These are phyloP conservation scores for Polypedilum pembai DNA, from an alignment of 1,140 invertebrate genomes.

Conservation along the genomic window DNA sequence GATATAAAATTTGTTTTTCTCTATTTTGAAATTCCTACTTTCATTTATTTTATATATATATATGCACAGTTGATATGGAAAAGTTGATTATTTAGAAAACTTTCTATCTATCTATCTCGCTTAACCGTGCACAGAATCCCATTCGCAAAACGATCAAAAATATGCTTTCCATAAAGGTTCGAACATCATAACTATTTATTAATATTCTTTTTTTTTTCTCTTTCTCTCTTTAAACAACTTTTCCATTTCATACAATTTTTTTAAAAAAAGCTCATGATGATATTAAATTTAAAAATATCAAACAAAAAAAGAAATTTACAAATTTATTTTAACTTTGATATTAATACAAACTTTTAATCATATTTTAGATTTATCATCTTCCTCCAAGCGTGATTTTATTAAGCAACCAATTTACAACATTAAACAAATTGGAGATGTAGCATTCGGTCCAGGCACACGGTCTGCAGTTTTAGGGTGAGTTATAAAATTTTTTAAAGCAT, in stretches of 20 bases:
- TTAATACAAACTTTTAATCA: not conserved
- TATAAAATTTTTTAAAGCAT: no score
- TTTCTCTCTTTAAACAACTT: not conserved
- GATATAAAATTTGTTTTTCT: conserved; percentile 2
- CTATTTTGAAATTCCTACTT: not conserved
- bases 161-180: not conserved
- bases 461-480: conserved; percentile 71
- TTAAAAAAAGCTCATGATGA: conserved; percentile 19
- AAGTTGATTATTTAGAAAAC: not conserved
- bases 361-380: not conserved
- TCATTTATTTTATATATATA: not conserved
- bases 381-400: conserved; percentile 43
- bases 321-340: not conserved
- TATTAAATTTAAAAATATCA: not conserved
- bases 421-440: conserved; percentile 76
- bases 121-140: not conserved
- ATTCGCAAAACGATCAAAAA: not conserved
- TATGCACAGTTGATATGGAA: conserved; percentile 22
- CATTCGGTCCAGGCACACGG: conserved; percentile 69
- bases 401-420: conserved; percentile 65
- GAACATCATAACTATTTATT: not conserved
- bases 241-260: conserved; percentile 14
- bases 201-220: not conserved
- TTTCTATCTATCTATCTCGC: not conserved
- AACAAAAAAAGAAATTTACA: not conserved